Evolutionary conservation across 2,113 vertebrate species (phyloP).

Genomic region (Halcyon senegalensis): DNA sequence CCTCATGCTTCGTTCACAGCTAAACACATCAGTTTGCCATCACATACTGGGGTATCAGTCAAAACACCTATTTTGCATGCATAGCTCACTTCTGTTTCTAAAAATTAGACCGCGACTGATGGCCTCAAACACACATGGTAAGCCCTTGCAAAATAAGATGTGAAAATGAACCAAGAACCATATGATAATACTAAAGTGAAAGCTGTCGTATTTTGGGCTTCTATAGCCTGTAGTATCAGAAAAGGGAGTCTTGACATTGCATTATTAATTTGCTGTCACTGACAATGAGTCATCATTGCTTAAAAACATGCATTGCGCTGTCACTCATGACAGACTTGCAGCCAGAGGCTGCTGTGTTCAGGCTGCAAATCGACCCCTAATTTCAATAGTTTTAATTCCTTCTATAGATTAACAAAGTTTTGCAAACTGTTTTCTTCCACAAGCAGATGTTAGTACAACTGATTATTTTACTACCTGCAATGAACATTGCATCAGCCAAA

Average conservation of each 20-base stretch:
- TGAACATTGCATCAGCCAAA: not conserved
- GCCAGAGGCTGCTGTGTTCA: not conserved
- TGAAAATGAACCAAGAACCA: slow-evolving; percentile 40
- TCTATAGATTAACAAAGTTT: not conserved
- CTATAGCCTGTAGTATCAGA: not conserved
- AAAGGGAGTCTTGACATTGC: not conserved
- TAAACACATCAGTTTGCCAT: not conserved
- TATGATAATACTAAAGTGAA: slow-evolving; percentile 10
- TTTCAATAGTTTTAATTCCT: not conserved
- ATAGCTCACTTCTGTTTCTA: not conserved
- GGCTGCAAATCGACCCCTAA: not conserved
- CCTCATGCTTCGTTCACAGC: not conserved
- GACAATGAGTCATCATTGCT: not conserved
- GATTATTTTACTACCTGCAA: not conserved
- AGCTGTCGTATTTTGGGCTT: not conserved
- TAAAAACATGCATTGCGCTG: not conserved
- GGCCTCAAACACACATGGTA: not conserved
- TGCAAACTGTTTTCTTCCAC: not conserved
- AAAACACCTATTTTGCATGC: not conserved
- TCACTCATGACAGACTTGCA: not conserved
- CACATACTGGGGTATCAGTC: not conserved
- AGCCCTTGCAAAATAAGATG: not conserved
- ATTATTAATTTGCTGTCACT: slow-evolving; percentile 1
- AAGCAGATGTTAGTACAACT: not conserved
- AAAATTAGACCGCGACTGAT: slow-evolving; percentile 2